Percentiles rank a stretch among this genome's conserved stretches.
phyloP scores from a whole-genome alignment of 2,888 invertebrate species.

The Pachydiplax longipennis region DNA sequence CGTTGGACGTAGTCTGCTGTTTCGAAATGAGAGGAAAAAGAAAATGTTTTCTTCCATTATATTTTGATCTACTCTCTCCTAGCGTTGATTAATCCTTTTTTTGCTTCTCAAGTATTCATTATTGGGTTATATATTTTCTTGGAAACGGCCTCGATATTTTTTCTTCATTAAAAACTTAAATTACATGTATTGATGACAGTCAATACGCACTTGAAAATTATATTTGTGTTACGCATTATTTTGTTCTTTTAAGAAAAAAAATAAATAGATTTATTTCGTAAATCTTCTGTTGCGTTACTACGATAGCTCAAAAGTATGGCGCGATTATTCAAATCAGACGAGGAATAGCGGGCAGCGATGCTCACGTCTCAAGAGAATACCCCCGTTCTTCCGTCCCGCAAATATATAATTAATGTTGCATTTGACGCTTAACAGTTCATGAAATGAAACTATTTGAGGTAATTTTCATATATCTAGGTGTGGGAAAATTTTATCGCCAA shows the following conservation, averaged over 20 bases:
- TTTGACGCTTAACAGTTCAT: not conserved
- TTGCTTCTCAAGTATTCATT: not conserved
- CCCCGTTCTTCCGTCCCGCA: not conserved
- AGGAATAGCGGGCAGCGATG: not conserved
- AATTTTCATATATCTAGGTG: not conserved
- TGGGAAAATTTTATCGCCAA: not conserved
- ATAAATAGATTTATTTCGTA: not conserved
- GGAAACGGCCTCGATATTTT: not conserved
- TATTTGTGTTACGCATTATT: not conserved
- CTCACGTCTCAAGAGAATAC: not conserved
- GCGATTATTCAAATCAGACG: not conserved
- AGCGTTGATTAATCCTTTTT: not conserved
- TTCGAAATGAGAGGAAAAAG: not conserved
- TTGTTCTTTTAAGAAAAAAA: too few species aligned
- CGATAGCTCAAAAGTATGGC: not conserved
- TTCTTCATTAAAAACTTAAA: not conserved
- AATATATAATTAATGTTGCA: not conserved
- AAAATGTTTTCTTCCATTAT: not conserved
- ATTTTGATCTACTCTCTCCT: not conserved
- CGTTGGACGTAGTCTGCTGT: not conserved
- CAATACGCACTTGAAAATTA: not conserved
- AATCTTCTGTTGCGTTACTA: not conserved
- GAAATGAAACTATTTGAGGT: not conserved
- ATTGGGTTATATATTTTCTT: not conserved
- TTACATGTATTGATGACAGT: not conserved